Base-by-base conservation (phyloP, 2,888 invertebrate genomes). In the Pollenia griseotomentosa region DNA sequence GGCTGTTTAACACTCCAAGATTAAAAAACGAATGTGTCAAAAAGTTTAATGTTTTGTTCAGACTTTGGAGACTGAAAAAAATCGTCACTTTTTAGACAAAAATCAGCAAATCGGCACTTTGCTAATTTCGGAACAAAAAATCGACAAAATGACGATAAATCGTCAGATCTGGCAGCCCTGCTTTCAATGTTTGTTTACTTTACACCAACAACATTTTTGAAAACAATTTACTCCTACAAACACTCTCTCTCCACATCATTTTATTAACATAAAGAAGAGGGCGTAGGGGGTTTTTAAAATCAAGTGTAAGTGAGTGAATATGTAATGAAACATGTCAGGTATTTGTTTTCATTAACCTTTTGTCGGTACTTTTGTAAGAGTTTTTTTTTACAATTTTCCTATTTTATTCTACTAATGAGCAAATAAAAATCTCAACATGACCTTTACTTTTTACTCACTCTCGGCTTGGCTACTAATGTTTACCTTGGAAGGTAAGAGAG, bases 391-490 rank as follows among this genome's bases (percentile, higher is more conserved):
- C 40, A 10, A 11, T 53, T 53, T 10, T 42, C 12, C 10, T 42
- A 40, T 53, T 79, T 46, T 79, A 51, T 53, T 68, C 46, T 73
- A n/a, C 85, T 85, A 85, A 85, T 85, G 80, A 85, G 85, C 85
- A 85, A 85, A 85, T 80, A 85, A 70, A 80, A 65, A 85, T 85
- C 63, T 71, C 48, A 75, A 80, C 75, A 74, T 80, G 85, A 85
- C 85, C 80, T 85, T 85, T 70, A 80, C 63, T 42, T 78, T 65
- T 48, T 73, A 33, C 33, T 68, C 61, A 33, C 11, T 46, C 23
- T 48, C 3, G n/a, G 6, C 59, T 61, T 55, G 44, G 10, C 71
- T 57, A n/a, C 12, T 65, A 11, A 14, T 46, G 16, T 48, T 70
- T 68, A 68, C 68, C 55, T 78, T 70, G 44, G 51, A 10, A 61